Evolutionary conservation across 1,140 invertebrate species (phyloP).

Genomic region (Theocolax elegans): DNA sequence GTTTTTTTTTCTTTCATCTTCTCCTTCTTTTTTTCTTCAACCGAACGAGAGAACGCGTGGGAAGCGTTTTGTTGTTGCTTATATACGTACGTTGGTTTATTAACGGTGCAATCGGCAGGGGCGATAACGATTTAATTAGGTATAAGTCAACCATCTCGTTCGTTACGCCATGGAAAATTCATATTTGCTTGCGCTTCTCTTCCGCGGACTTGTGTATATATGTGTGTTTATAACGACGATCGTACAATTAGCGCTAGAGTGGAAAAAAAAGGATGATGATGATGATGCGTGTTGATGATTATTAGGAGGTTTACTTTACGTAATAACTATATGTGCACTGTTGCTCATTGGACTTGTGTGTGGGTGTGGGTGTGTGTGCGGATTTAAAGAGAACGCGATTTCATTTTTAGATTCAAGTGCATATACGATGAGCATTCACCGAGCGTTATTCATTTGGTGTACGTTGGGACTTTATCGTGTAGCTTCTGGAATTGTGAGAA

Average conservation of each 20-base stretch:
- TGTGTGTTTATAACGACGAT: neutral
- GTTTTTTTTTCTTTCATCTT: no score
- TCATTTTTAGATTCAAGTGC: no score
- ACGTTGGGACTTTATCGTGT: no score
- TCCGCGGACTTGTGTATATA: no score
- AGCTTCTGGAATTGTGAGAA: no score
- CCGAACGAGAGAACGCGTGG: neutral
- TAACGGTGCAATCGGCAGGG: slow-evolving; percentile 4
- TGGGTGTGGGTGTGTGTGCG: no score
- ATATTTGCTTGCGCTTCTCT: neutral
- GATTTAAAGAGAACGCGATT: no score
- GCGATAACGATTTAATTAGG: slow-evolving; percentile 19
- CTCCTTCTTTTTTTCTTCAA: no score
- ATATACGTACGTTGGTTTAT: neutral
- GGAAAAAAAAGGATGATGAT: neutral
- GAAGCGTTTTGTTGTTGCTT: neutral
- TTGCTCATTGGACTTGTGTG: neutral
- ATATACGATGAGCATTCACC: no score
- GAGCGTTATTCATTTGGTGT: no score
- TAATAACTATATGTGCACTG: no score
- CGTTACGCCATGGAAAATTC: neutral
- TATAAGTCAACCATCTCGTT: neutral
- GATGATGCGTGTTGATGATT: neutral
- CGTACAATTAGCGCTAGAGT: neutral
- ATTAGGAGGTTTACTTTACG: neutral